Conservation (phyloP, 2,888 invertebrate species). For the Lottia gigantea region DNA sequence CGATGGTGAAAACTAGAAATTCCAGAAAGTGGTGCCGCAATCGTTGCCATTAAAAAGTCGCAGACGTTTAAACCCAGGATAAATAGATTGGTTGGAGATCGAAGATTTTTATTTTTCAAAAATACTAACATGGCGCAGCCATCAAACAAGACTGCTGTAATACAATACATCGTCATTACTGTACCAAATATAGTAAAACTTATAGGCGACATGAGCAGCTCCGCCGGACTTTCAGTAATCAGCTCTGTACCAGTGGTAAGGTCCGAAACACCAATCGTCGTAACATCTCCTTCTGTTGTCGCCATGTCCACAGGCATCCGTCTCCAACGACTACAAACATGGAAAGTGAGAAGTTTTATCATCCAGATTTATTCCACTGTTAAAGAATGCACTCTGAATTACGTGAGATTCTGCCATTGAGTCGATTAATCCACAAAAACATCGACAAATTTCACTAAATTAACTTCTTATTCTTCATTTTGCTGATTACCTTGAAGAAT, state of each 20-base stretch:
- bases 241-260: neutral
- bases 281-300: neutral
- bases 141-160: constrained; percentile 32
- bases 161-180: constrained; percentile 13
- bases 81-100: constrained; percentile 53
- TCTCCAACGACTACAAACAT: too few species aligned
- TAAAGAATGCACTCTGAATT: too few species aligned
- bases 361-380: too few species aligned
- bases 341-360: too few species aligned
- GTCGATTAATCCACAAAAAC: too few species aligned
- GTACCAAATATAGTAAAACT: neutral
- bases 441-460: too few species aligned
- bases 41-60: constrained; percentile 46
- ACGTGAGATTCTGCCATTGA: too few species aligned
- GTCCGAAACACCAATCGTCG: neutral
- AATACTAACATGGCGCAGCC: constrained; percentile 33
- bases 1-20: constrained; percentile 27
- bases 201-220: neutral
- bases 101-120: constrained; percentile 41
- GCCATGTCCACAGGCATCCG: neutral
- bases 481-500: too few species aligned
- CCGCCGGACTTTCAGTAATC: neutral
- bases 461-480: too few species aligned
- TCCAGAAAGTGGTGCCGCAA: constrained; percentile 33
- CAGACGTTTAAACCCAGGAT: constrained; percentile 45